Base-by-base conservation (phyloP, 2,113 vertebrate genomes). In the Pyxicephalus adspersus region DNA sequence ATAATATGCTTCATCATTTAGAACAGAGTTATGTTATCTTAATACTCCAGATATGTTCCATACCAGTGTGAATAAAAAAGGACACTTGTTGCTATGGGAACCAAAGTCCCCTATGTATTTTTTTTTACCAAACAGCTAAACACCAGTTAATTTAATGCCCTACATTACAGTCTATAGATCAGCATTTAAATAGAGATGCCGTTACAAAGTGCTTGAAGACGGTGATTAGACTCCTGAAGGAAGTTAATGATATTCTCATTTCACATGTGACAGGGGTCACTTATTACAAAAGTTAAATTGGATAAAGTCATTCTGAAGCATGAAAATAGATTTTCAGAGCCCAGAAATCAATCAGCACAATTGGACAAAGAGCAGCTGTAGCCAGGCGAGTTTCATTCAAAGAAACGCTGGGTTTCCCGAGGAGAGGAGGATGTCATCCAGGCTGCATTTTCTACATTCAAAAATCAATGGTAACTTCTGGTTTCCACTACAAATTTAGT, bases 211-310 rank as follows among this genome's bases (percentile, higher is more conserved):
- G 20, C 29, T 60, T 25, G 22, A 60, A 72, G 17, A 45, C 19
- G 31, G 58, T 64, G 51, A 76, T 57, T 81, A 50, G 76, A 28
- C 66, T 52, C 26, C 31, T 38, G n/a, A 19, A 66, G 78, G 50
- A 55, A 72, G 54, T 66, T 70, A 60, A 83, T 67, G 50, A 70
- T 75, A 45, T 80, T 71, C 45, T 29, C 18, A 29, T 76, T 38
- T 73, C 38, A 76, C 57, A 31, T 51, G 19, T 23, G 45, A 73
- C 51, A 63, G 60, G 81, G 38, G 19, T 76, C 66, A 83, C 70
- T 60, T 76, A 52, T 76, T 74, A 76, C 81, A 28, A 75, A 80
- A 61, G 5, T 61, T 60, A 63, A 60, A 80, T 76, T 83, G 77
- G 64, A 83, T 34, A 45, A 50, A 75, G 54, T 67, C 76, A 68